Evolutionary conservation across 2,113 vertebrate species (phyloP).

Genomic region (Scomber colias): DNA sequence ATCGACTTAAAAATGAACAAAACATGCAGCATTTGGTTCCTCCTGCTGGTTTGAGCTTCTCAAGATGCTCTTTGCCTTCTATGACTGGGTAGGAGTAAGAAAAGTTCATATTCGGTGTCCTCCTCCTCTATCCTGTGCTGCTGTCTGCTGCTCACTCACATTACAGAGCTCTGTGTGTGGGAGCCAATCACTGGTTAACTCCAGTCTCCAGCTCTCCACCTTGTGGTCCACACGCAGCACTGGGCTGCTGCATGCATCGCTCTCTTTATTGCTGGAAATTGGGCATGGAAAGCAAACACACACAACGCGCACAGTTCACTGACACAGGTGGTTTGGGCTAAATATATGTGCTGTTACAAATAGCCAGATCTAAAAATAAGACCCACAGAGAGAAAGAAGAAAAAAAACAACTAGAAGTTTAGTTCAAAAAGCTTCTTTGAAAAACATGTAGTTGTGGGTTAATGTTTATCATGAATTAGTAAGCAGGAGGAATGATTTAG

Average conservation of each 20-base stretch:
- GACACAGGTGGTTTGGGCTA: conserved; percentile 77
- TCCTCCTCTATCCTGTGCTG: neutral
- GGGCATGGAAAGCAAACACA: conserved; percentile 82
- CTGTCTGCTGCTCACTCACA: neutral
- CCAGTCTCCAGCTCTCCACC: conserved; percentile 81
- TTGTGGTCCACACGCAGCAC: conserved; percentile 79
- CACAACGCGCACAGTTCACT: conserved; percentile 53
- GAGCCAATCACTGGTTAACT: conserved; percentile 33
- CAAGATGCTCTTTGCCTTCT: no score
- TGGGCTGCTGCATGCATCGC: conserved; percentile 55
- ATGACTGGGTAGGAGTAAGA: no score
- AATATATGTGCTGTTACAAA: conserved; percentile 83
- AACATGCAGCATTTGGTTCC: no score
- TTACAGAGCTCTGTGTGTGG: conserved; percentile 2
- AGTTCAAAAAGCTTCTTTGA: conserved; percentile 49
- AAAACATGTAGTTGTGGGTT: conserved; percentile 44
- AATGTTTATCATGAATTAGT: conserved; percentile 62
- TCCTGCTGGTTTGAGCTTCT: no score
- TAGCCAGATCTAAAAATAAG: conserved; percentile 75
- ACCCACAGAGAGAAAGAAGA: neutral
- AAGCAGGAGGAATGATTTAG: conserved; percentile 58
- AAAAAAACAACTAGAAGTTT: conserved; percentile 3
- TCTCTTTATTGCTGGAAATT: conserved; percentile 75
- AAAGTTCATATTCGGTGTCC: neutral
- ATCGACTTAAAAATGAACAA: no score